Evolutionary conservation across 2,888 invertebrate species (phyloP).

Genomic region (Trachelus tabidus): DNA sequence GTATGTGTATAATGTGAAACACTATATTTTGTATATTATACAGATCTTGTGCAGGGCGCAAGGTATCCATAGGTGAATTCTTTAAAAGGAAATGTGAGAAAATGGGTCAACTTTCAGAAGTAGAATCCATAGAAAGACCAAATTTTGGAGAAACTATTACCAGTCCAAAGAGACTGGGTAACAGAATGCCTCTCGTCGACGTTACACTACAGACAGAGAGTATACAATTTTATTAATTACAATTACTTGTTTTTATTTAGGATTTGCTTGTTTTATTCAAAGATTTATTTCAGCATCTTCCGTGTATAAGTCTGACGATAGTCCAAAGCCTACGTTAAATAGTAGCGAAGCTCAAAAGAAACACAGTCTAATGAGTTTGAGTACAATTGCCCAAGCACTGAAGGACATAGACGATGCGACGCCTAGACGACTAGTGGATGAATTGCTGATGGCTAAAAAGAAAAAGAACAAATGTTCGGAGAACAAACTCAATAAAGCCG

Average conservation of each 20-base stretch:
- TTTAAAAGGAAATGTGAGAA: constrained; percentile 65
- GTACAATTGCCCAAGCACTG: constrained; percentile 53
- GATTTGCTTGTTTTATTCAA: constrained; percentile 1
- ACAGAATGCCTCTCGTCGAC: constrained; percentile 47
- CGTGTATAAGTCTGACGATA: constrained; percentile 26
- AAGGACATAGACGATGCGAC: constrained; percentile 48
- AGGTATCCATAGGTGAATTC: constrained; percentile 65
- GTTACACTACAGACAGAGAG: constrained; percentile 47
- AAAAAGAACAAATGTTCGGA: constrained; percentile 17
- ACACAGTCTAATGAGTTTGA: constrained; percentile 55
- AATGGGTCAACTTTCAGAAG: constrained; percentile 51
- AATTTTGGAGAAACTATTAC: constrained; percentile 45
- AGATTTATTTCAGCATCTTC: constrained; percentile 10
- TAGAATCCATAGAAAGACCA: constrained; percentile 39
- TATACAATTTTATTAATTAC: constrained; percentile 17
- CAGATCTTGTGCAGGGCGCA: constrained; percentile 51
- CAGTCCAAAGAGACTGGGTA: constrained; percentile 47
- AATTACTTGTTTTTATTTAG: too few species aligned
- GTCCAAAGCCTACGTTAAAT: neutral
- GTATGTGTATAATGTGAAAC: neutral
- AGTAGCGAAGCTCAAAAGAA: constrained; percentile 29
- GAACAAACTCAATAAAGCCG: neutral
- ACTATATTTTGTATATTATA: neutral
- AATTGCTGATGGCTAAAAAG: constrained; percentile 51
- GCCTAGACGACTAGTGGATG: constrained; percentile 55